Evolutionary conservation across 2,888 invertebrate genomes (phyloP), one percentile per base, ranked within the genome.

Genomic region (Apoda limacodes): DNA sequence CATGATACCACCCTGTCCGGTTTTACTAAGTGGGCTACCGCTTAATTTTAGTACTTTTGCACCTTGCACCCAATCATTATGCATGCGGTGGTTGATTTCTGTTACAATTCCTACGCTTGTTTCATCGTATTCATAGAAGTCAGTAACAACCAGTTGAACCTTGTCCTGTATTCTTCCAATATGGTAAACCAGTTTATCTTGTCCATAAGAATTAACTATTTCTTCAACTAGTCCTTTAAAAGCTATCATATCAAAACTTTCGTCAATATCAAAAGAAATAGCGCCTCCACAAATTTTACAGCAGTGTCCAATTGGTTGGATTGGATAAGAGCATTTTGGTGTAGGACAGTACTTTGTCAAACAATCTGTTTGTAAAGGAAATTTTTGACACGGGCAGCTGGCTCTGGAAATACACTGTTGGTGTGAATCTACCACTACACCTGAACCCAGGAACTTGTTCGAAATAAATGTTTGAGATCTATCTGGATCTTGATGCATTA

Each of bases 271-370:
- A 28, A 74, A 65, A 1, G 49, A 35, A 9, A 76, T 40, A 7
- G 51, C 52, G 3, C 75, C 78, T 1, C 78, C 78, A 28, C 78
- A 78, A 24, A 76, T 61, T 29, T 65, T 61, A 29, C 78, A 78
- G 37, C 78, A 78, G 41, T 69, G 70, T 1, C 78, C 78, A 1
- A 43, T 30, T 4, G 78, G 75, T 28, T 70, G 60, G 5, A 78
- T 50, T 1, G 78, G 71, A 39, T 62, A 35, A 0, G 58, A 46
- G 39, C 78, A 78, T 3, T 54, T 38, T 19, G 68, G 62, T 17
- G 48, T 47, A 1, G 62, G 50, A 32, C 78, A 78, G 37, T 54
- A 65, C 38, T 74, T 78, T 0, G 45, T 35, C 1, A 52, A 38
- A 29, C 78, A 78, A 30, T 72, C 62, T 5, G 72, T 63, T 30